These are phyloP conservation scores for Sternotherus odoratus DNA, from an alignment of 2,797 vertebrate genomes.

Conservation along the genomic window DNA sequence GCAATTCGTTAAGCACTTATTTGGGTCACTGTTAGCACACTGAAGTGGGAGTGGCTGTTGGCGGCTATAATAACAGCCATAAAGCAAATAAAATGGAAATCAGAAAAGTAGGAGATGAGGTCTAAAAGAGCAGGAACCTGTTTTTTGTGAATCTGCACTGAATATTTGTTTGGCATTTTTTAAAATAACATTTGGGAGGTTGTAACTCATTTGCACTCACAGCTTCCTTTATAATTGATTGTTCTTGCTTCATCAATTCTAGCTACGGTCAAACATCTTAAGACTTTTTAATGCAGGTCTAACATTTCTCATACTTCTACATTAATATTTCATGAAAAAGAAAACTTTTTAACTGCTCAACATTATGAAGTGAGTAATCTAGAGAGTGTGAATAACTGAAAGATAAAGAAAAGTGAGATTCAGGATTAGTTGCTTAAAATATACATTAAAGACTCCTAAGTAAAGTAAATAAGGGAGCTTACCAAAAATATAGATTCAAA, in stretches of 20 bases:
- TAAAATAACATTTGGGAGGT: not conserved
- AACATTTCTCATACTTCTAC: not conserved
- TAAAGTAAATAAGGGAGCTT: not conserved
- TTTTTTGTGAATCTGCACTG: not conserved
- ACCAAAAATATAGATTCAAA: not conserved
- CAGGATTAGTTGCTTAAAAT: not conserved
- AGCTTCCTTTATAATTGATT: not conserved
- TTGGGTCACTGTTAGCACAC: slow-evolving; percentile 49
- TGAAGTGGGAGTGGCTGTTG: not conserved
- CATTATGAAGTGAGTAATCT: not conserved
- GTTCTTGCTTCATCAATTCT: not conserved
- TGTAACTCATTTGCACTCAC: not conserved
- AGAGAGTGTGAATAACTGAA: not conserved
- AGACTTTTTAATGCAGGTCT: slow-evolving; percentile 3
- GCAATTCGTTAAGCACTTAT: slow-evolving; percentile 54
- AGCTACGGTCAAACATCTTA: not conserved
- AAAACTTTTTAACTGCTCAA: not conserved
- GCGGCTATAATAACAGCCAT: slow-evolving; percentile 11
- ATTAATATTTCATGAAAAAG: not conserved
- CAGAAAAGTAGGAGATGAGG: not conserved
- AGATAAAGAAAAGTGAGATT: not conserved
- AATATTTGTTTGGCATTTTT: slow-evolving; percentile 8
- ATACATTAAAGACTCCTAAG: not conserved
- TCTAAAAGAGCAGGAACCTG: slow-evolving; percentile 19
- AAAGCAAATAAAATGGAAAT: slow-evolving; percentile 43